Percentiles rank a stretch among this genome's conserved stretches.
phyloP scores from a whole-genome alignment of 2,797 vertebrate genomes.

The Myoxocephalus aenaeus region DNA sequence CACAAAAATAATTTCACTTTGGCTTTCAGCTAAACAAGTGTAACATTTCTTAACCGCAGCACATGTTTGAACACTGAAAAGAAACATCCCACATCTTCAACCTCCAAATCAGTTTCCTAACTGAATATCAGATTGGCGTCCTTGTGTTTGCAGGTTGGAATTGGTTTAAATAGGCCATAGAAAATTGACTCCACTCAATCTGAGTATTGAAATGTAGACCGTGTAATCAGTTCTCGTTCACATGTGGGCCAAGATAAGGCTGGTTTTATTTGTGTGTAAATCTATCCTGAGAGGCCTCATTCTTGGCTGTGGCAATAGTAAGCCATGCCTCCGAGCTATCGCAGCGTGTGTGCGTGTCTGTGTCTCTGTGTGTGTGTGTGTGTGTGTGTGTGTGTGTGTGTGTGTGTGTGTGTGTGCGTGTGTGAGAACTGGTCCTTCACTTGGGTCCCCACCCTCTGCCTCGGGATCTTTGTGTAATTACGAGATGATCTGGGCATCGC shows the following conservation, averaged over 20 bases:
- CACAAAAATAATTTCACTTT: constrained; percentile 8
- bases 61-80: not conserved
- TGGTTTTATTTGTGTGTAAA: constrained; percentile 81
- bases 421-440: constrained; percentile 69
- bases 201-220: constrained; percentile 80
- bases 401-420: constrained; percentile 2
- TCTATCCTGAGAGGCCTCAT: constrained; percentile 80
- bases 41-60: not conserved
- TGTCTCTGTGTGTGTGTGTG: not conserved
- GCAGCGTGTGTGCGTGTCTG: constrained; percentile 23
- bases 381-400: constrained; percentile 3
- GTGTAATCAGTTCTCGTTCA: constrained; percentile 78
- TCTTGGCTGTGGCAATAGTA: constrained; percentile 71
- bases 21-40: constrained; percentile 11
- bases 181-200: constrained; percentile 78
- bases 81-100: constrained; percentile 3
- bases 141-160: constrained; percentile 67
- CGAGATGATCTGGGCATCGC: constrained; percentile 78
- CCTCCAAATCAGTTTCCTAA: constrained; percentile 26
- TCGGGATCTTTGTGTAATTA: constrained; percentile 77
- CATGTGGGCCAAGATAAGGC: constrained; percentile 80
- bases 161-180: constrained; percentile 75
- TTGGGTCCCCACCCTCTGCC: constrained; percentile 78
- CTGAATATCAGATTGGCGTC: constrained; percentile 60
- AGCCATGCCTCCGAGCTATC: constrained; percentile 74